Base-by-base conservation (phyloP, 2,888 invertebrate species). In the Reticulitermes lucifugus region DNA sequence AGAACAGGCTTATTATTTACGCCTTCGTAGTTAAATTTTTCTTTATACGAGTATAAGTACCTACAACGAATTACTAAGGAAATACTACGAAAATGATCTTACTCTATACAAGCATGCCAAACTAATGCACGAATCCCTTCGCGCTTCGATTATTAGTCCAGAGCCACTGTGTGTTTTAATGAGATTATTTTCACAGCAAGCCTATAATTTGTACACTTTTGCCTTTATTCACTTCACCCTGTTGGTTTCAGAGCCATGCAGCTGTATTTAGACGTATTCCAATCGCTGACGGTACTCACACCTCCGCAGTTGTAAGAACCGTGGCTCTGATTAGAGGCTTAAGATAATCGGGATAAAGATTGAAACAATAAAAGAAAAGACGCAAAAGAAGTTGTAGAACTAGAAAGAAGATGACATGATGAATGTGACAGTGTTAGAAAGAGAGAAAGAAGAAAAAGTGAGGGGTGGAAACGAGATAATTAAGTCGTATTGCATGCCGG, bases 401-500 rank as follows among this genome's bases (percentile, higher is more conserved):
- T 65, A 9, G 73, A 41, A 41, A 41, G 12, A 41, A 73, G 73
- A 41, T 18, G 29, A 21, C 41, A 6, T 70, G 70, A 70, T 70
- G 70, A 70, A 70, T 70, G 70, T 70, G 7, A 25, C 70, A 7
- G 70, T n/a, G 29, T 70, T n/a, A 70, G 25, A n/a, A 41, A 73
- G 41, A 73, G 41, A 29, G 73, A 70, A 9, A 73, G 73, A 73
- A 73, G 2, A 79, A 51, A 43, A 7, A n/a, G 25, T n/a, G 51
- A 35, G 79, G 43, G 59, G 22, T 25, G 43, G 51, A 43, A 41
- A 46, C 46, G 70, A 65, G 46, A 81, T 81, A 81, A 81, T 81
- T 81, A 59, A 81, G 81, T 81, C 81, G 81, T 81, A 70, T 70
- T 46, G 70, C 81, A 81, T 65, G 81, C 81, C 81, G 81, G 81